Evolutionary conservation across 2,888 invertebrate genomes (phyloP).

Genomic region (Amphiduros pacificus): DNA sequence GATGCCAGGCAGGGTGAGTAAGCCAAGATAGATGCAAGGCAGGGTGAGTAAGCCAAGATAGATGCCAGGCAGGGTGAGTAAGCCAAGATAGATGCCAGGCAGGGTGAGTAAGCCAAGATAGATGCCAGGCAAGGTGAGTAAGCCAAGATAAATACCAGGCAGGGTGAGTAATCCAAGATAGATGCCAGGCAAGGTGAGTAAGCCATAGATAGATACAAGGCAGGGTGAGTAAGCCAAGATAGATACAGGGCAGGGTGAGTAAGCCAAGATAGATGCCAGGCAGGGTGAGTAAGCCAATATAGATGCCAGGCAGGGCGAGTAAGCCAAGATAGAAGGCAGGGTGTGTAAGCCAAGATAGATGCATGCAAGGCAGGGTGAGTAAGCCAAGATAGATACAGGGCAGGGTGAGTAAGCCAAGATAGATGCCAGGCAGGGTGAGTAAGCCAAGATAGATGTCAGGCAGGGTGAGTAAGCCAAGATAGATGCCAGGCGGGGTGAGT

Average conservation of each 20-base stretch:
- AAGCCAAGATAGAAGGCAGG: too few species aligned
- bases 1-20: slow-evolving; percentile 63
- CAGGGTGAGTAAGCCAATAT: background rate
- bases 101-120: background rate
- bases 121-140: background rate
- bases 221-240: slow-evolving; percentile 61
- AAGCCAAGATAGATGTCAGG: too few species aligned
- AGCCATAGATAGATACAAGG: slow-evolving; percentile 56
- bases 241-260: background rate
- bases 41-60: slow-evolving; percentile 60
- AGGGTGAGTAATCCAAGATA: background rate
- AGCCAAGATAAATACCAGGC: background rate
- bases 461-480: too few species aligned
- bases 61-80: background rate
- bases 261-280: background rate
- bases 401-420: background rate
- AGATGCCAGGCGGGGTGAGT: too few species aligned
- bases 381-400: too few species aligned
- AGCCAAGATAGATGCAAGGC: slow-evolving; percentile 57
- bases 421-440: too few species aligned
- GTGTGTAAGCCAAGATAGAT: too few species aligned
- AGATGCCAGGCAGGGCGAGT: background rate
- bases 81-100: background rate
- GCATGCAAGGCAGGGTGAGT: too few species aligned
- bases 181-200: slow-evolving; percentile 63